phyloP scores from a whole-genome alignment of 92 coral and sea anemone genomes.

The Paramuricea clavata region DNA sequence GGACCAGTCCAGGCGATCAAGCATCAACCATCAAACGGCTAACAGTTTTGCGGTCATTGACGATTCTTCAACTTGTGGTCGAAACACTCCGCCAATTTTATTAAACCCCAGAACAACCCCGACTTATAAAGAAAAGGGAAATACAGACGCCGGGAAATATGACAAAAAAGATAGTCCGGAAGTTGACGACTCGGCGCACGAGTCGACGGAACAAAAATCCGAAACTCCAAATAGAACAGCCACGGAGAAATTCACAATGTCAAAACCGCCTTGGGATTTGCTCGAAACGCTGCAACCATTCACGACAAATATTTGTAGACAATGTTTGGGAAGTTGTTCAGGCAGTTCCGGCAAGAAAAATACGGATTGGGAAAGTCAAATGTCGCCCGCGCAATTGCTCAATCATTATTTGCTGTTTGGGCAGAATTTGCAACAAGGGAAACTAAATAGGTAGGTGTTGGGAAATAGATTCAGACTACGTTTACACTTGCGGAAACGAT shows the following conservation, averaged over 20 bases:
- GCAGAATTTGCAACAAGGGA: constrained; percentile 27
- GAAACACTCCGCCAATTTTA: neutral
- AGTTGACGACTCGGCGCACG: neutral
- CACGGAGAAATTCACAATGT: neutral
- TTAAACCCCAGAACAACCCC: neutral
- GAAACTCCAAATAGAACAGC: neutral
- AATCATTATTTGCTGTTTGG: constrained; percentile 34
- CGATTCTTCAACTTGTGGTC: constrained; percentile 19
- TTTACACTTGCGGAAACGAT: too few relatives aligned
- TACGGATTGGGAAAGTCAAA: constrained; percentile 26
- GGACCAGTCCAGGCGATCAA: neutral
- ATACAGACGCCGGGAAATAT: neutral
- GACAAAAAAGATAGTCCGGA: neutral
- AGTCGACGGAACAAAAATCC: neutral
- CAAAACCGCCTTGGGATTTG: neutral
- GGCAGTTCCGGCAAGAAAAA: neutral
- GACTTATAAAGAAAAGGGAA: neutral
- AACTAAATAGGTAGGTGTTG: constrained; percentile 5
- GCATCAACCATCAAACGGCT: constrained; percentile 6
- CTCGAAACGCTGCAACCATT: constrained; percentile 5
- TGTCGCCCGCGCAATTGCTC: constrained; percentile 32
- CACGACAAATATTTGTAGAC: constrained; percentile 7
- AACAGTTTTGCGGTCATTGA: constrained; percentile 13
- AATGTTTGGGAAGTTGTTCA: neutral
- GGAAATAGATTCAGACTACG: too few relatives aligned